Conservation (phyloP, 1,140 invertebrate species). For the Euschistus heros region DNA sequence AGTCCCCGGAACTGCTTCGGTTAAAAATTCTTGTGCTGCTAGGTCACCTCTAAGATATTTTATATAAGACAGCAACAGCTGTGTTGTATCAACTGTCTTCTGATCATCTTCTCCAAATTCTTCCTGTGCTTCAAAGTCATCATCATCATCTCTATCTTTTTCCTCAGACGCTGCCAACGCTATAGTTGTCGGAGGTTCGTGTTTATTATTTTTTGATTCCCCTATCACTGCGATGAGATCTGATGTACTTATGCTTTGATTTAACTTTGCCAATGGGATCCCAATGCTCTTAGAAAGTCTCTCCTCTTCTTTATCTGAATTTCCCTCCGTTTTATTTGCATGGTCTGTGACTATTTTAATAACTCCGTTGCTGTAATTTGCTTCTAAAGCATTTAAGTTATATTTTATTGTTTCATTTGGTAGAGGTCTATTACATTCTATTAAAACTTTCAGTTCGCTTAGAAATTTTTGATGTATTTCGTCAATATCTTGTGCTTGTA, state of each 20-base stretch:
- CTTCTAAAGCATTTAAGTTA: background rate
- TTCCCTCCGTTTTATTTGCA: background rate
- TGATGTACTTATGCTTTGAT: conserved; percentile 1
- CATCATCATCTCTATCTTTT: background rate
- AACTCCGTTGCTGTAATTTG: conserved; percentile 13
- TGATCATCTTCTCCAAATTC: background rate
- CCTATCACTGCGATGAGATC: background rate
- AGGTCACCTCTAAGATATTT: conserved; percentile 16
- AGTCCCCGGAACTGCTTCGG: conserved; percentile 7
- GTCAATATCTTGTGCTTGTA: background rate
- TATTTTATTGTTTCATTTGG: background rate
- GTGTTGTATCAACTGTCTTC: background rate
- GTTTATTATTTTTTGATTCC: conserved; percentile 2
- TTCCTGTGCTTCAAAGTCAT: conserved; percentile 1
- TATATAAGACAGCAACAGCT: background rate
- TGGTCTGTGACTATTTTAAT: conserved; percentile 22
- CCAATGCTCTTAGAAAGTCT: background rate
- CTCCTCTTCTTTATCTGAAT: background rate
- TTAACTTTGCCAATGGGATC: background rate
- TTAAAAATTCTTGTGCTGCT: conserved; percentile 17
- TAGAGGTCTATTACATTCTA: background rate
- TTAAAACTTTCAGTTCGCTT: background rate
- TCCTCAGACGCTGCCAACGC: background rate
- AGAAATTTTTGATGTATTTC: background rate
- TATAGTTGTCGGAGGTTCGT: background rate